Conservation (phyloP, 2,888 invertebrate genomes). For the Cheilosia urbana region DNA sequence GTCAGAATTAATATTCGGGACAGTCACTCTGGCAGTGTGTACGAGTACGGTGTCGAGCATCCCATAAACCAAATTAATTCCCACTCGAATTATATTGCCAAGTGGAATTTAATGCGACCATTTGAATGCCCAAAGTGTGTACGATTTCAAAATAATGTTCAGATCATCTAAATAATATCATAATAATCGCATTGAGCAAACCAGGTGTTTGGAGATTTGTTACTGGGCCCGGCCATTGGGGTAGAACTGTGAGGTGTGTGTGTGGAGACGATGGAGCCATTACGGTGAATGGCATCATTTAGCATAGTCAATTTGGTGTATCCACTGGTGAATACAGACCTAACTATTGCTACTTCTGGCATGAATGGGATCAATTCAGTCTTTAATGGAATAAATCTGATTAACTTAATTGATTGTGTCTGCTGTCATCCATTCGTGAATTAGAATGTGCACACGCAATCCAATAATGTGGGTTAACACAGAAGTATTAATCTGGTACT, state of each 20-base stretch:
- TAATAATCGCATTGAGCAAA: constrained; percentile 41
- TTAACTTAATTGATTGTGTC: neutral
- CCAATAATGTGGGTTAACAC: neutral
- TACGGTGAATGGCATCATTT: constrained; percentile 20
- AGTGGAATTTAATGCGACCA: constrained; percentile 49
- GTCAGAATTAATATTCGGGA: constrained; percentile 23
- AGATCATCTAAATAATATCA: constrained; percentile 48
- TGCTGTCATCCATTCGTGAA: neutral
- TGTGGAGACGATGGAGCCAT: neutral
- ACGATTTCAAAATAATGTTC: constrained; percentile 54
- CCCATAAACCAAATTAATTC: constrained; percentile 57
- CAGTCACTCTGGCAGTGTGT: neutral
- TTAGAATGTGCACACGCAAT: neutral
- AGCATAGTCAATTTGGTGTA: constrained; percentile 29
- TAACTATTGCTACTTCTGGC: neutral
- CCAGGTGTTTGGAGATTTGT: constrained; percentile 16
- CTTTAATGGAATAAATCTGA: neutral
- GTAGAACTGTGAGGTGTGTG: neutral
- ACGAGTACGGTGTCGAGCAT: neutral
- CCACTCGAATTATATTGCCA: constrained; percentile 49
- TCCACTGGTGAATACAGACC: constrained; percentile 7
- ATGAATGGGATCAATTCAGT: constrained; percentile 12
- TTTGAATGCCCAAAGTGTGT: constrained; percentile 54
- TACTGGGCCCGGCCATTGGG: neutral
- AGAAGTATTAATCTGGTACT: neutral